A percentile compares a stretch with the other conserved stretches of the same genome.
Evolutionary conservation across 2,113 vertebrate genomes (phyloP).

Genomic region (Harpagus bidentatus): DNA sequence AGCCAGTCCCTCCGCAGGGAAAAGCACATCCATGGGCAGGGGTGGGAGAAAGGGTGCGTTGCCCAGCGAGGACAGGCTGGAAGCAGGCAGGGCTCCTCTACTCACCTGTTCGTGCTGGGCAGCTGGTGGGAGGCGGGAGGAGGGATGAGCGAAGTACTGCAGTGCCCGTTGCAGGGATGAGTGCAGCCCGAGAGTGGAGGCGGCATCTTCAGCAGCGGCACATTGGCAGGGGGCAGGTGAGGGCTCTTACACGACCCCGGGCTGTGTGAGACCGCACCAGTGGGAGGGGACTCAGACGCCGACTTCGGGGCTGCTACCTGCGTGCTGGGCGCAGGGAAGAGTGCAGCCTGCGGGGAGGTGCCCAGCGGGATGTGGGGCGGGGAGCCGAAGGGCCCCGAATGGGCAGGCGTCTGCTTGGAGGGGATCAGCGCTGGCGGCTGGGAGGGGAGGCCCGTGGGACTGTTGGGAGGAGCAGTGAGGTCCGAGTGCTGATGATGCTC

Average conservation of each 20-base stretch:
- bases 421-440: slow-evolving; percentile 85
- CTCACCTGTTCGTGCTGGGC: slow-evolving; percentile 88
- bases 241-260: slow-evolving; percentile 87
- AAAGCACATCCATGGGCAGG: not conserved
- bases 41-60: rapidly evolving
- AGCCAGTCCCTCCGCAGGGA: not conserved
- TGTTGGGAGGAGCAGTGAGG: slow-evolving; percentile 96
- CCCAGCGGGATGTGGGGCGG: slow-evolving; percentile 74
- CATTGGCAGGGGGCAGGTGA: slow-evolving; percentile 84
- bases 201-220: slow-evolving; percentile 89
- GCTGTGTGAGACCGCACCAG: slow-evolving; percentile 69
- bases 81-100: not conserved
- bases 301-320: slow-evolving; percentile 74
- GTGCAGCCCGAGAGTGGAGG: slow-evolving; percentile 84
- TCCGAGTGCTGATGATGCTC: slow-evolving; percentile 94
- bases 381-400: slow-evolving; percentile 69
- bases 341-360: slow-evolving; percentile 67
- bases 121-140: slow-evolving; percentile 79
- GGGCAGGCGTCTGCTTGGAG: slow-evolving; percentile 79
- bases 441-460: slow-evolving; percentile 90
- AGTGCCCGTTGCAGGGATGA: slow-evolving; percentile 94
- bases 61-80: not conserved
- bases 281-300: slow-evolving; percentile 74
- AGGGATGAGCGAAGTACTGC: slow-evolving; percentile 77
- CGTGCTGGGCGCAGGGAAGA: slow-evolving; percentile 78